Percentiles rank a stretch among this genome's conserved stretches.
These are phyloP conservation scores for Vidua macroura DNA, from an alignment of 2,113 vertebrate genomes.

Conservation along the genomic window DNA sequence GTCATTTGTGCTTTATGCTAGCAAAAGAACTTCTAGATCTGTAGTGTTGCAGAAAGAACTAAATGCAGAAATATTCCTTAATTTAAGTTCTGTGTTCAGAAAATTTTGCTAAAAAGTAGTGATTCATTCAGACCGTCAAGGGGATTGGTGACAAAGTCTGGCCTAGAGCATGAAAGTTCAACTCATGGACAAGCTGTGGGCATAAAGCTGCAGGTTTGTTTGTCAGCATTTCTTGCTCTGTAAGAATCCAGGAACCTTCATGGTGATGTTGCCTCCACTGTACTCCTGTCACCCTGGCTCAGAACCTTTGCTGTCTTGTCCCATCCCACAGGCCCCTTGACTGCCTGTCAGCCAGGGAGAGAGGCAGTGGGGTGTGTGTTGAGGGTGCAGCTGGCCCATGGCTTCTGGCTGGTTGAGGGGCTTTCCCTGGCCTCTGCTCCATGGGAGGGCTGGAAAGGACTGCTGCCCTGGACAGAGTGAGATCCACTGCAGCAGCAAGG, in stretches of 20 bases:
- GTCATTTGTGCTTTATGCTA: not conserved
- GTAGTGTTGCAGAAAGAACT: not conserved
- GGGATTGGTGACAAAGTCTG: not conserved
- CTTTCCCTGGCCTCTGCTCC: not conserved
- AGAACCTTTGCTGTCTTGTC: not conserved
- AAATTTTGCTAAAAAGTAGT: not conserved
- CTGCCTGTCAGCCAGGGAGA: not conserved
- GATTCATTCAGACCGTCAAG: not conserved
- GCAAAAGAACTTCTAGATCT: not conserved
- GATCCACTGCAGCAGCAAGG: not conserved
- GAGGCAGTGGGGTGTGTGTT: not conserved
- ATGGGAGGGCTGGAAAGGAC: not conserved
- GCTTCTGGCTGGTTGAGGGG: fast-evolving
- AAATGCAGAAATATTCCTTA: not conserved
- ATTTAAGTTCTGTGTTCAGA: not conserved
- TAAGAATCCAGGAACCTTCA: not conserved
- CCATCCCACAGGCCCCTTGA: not conserved
- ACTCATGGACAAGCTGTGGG: not conserved
- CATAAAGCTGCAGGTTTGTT: not conserved
- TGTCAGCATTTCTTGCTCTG: not conserved
- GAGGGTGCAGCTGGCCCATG: fast-evolving
- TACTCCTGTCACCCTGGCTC: not conserved
- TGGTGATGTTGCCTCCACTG: not conserved
- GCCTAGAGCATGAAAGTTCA: not conserved
- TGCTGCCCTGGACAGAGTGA: not conserved